A percentile compares a stretch with the other conserved stretches of the same genome.
Conservation (phyloP, 2,113 vertebrate genomes). For the Albula goreensis region DNA sequence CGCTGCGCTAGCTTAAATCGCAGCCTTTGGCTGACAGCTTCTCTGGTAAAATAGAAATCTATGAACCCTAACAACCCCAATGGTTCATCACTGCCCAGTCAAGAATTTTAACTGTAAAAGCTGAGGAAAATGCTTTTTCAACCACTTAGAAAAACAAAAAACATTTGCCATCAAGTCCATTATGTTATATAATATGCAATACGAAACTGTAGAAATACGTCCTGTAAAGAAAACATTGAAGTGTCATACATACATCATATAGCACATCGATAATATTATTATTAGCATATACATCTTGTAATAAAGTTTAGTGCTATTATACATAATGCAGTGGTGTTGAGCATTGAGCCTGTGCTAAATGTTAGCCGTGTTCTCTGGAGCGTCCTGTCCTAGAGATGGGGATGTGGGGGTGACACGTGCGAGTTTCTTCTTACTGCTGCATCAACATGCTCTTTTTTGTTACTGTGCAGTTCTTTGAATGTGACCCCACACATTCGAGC, state of each 20-base stretch:
- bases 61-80: background rate
- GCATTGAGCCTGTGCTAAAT: background rate
- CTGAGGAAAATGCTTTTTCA: background rate
- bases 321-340: background rate
- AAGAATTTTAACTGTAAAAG: background rate
- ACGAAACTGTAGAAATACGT: no score
- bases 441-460: conserved; percentile 55
- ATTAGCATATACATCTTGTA: no score
- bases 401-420: conserved; percentile 41
- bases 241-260: no score
- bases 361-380: conserved; percentile 19
- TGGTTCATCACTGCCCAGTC: background rate
- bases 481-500: conserved; percentile 28
- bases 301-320: background rate
- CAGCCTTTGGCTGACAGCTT: background rate
- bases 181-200: no score
- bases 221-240: no score
- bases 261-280: no score
- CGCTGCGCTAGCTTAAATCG: background rate
- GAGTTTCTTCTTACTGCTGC: conserved; percentile 55
- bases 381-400: conserved; percentile 27
- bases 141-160: no score
- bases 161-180: no score
- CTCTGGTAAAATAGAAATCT: background rate
- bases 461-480: conserved; percentile 37